These are phyloP conservation scores for Cheirogaleus medius DNA, from an alignment of 2,113 vertebrate genomes.

Conservation along the genomic window DNA sequence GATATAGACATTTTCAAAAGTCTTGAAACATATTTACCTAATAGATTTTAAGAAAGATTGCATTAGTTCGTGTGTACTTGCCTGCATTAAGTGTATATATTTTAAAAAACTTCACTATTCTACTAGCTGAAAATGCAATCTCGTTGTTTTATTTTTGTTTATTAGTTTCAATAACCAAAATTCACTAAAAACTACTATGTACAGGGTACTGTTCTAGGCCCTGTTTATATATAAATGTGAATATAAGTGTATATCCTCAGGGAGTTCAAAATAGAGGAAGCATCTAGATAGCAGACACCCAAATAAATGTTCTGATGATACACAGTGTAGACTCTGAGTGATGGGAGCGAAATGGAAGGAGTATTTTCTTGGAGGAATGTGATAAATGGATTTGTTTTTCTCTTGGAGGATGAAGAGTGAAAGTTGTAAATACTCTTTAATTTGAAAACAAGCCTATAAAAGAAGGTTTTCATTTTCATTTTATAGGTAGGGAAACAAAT, in stretches of 20 bases:
- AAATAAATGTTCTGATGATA: too few relatives aligned
- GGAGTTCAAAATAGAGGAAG: neutral
- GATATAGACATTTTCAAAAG: neutral
- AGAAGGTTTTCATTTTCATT: neutral
- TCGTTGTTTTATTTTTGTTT: neutral
- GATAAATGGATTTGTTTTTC: neutral
- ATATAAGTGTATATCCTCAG: neutral
- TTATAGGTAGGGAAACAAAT: neutral
- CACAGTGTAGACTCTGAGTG: neutral
- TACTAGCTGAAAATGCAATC: neutral
- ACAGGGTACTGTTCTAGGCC: neutral
- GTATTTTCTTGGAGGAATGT: neutral
- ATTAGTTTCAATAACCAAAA: neutral
- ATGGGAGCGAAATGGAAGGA: neutral
- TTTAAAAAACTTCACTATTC: neutral
- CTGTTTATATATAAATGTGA: neutral
- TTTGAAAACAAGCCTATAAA: neutral
- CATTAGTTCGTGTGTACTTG: neutral
- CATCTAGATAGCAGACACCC: accelerated
- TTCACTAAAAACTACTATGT: neutral
- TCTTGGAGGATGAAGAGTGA: neutral
- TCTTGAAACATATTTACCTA: neutral
- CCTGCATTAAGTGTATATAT: neutral
- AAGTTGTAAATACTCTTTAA: neutral
- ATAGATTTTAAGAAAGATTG: neutral